Conservation (phyloP, 1,140 invertebrate species). For the Ladona fulva region DNA sequence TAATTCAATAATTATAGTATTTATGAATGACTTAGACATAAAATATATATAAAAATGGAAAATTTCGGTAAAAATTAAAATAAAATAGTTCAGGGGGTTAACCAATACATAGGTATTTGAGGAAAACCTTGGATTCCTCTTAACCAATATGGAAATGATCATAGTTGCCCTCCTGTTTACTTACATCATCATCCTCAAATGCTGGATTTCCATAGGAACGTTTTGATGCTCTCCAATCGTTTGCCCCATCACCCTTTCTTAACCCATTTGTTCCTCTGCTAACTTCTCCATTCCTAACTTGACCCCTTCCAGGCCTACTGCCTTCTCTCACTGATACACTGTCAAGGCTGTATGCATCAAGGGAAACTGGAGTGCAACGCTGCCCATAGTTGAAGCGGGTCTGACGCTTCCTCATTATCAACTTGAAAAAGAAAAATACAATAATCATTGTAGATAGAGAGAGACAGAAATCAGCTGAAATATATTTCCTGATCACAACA, state of each 20-base stretch:
- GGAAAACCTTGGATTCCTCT: too few species aligned
- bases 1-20: too few species aligned
- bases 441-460: background rate
- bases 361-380: constrained; percentile 72
- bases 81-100: too few species aligned
- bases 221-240: constrained; percentile 59
- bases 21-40: too few species aligned
- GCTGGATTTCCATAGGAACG: constrained; percentile 82
- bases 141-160: too few species aligned
- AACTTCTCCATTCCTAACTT: constrained; percentile 22
- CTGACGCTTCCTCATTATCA: constrained; percentile 62
- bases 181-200: constrained; percentile 69
- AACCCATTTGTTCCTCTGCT: background rate
- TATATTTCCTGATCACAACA: too few species aligned
- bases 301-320: constrained; percentile 37
- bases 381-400: constrained; percentile 64
- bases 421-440: constrained; percentile 34
- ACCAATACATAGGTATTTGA: too few species aligned
- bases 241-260: constrained; percentile 44
- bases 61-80: too few species aligned
- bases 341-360: constrained; percentile 82
- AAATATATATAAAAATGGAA: too few species aligned
- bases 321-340: constrained; percentile 77
- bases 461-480: too few species aligned
- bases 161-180: too few species aligned